These are phyloP conservation scores for Antigone vipio DNA, from an alignment of 2,113 vertebrate genomes.

Conservation along the genomic window DNA sequence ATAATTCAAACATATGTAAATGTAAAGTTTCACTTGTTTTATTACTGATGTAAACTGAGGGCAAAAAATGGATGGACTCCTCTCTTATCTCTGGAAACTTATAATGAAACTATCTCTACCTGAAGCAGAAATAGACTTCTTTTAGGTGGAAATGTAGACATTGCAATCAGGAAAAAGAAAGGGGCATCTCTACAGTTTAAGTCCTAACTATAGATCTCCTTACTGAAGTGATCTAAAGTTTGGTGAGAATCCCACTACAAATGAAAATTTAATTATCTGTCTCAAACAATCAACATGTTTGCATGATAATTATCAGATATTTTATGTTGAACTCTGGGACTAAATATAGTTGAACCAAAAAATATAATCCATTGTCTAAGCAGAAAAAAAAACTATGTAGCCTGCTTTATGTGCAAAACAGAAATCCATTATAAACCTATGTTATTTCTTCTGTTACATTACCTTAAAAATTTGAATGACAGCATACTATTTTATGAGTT, in stretches of 20 bases:
- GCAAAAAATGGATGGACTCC: not conserved
- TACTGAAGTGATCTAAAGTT: not conserved
- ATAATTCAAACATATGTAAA: not conserved
- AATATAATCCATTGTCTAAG: no score
- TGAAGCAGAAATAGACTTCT: not conserved
- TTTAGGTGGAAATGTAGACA: not conserved
- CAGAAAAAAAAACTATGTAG: no score
- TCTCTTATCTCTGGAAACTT: not conserved
- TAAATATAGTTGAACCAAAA: no score
- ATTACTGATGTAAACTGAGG: not conserved
- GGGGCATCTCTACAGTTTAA: not conserved
- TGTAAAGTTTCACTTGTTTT: not conserved
- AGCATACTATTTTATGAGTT: not conserved
- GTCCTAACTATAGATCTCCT: not conserved
- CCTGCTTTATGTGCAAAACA: not conserved
- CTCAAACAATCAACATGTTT: not conserved
- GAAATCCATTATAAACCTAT: not conserved
- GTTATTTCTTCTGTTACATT: not conserved
- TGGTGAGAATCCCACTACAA: not conserved
- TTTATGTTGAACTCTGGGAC: not conserved
- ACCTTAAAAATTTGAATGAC: not conserved
- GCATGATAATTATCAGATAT: not conserved
- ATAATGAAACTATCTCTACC: no score
- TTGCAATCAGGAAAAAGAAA: not conserved
- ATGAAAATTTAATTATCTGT: not conserved